Evolutionary conservation across 2,113 vertebrate genomes (phyloP).

Genomic region (Origma solitaria): DNA sequence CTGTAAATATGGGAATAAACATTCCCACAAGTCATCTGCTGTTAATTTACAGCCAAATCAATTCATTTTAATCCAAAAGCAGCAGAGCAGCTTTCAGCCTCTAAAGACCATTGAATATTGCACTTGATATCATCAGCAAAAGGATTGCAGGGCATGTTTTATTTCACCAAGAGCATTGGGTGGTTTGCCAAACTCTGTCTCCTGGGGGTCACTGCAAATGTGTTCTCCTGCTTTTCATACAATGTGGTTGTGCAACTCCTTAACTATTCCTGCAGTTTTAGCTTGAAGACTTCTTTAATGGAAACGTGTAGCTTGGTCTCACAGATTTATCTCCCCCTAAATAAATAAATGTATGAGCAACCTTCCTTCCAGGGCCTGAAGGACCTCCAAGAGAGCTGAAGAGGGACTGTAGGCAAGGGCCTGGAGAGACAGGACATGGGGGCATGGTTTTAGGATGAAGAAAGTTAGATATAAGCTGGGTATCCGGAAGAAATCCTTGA

Average conservation of each 20-base stretch:
- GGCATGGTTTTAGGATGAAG: neutral
- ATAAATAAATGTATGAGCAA: neutral
- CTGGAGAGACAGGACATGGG: neutral
- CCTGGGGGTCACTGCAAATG: slow-evolving; percentile 36
- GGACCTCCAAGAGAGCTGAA: neutral
- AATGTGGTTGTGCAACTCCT: neutral
- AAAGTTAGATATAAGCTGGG: neutral
- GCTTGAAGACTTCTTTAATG: neutral
- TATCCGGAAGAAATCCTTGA: neutral
- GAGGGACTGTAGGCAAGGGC: neutral
- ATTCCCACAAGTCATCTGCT: slow-evolving; percentile 36
- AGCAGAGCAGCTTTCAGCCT: slow-evolving; percentile 34
- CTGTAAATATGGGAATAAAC: slow-evolving; percentile 9
- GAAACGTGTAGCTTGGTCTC: neutral
- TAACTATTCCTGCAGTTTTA: neutral
- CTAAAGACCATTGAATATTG: slow-evolving; percentile 24
- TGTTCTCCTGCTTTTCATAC: slow-evolving; percentile 38
- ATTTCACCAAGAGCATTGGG: slow-evolving; percentile 33
- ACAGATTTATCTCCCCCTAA: neutral
- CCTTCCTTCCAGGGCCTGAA: neutral
- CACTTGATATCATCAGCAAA: slow-evolving; percentile 18
- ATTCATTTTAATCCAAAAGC: slow-evolving; percentile 51
- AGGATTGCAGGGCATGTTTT: slow-evolving; percentile 17
- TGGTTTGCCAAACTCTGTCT: slow-evolving; percentile 33
- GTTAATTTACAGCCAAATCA: slow-evolving; percentile 44